Percentiles rank a stretch among this genome's conserved stretches.
These are phyloP conservation scores for Anarrhichthys ocellatus DNA, from an alignment of 2,113 vertebrate genomes.

Conservation along the genomic window DNA sequence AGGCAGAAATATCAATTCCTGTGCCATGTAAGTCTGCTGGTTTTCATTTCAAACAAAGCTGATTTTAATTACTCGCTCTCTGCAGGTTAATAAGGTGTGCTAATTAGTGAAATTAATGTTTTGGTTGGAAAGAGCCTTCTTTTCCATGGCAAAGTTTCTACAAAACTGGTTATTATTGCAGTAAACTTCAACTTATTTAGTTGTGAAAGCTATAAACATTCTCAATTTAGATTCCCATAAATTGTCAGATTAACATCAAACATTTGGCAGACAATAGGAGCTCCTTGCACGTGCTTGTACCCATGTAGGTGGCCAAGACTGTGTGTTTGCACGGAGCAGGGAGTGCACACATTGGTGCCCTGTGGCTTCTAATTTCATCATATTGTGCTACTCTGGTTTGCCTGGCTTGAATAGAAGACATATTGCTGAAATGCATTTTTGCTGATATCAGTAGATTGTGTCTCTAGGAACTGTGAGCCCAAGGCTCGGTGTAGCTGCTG, in stretches of 20 bases:
- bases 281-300: slow-evolving; percentile 9
- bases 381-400: slow-evolving; percentile 5
- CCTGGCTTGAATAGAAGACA: slow-evolving; percentile 15
- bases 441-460: slow-evolving; percentile 12
- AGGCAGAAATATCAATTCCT: slow-evolving; percentile 15
- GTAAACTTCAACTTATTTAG: neutral
- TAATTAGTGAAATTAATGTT: slow-evolving; percentile 45
- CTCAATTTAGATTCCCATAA: slow-evolving; percentile 21
- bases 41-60: slow-evolving; percentile 33
- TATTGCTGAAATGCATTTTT: slow-evolving; percentile 28
- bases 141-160: neutral
- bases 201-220: slow-evolving; percentile 17
- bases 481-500: slow-evolving; percentile 12
- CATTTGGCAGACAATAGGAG: slow-evolving; percentile 11
- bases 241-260: slow-evolving; percentile 45
- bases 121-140: slow-evolving; percentile 17
- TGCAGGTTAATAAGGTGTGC: slow-evolving; percentile 24
- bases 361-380: slow-evolving; percentile 49
- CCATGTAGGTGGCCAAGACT: slow-evolving; percentile 25
- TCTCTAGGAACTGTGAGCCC: slow-evolving; percentile 16
- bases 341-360: slow-evolving; percentile 10
- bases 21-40: slow-evolving; percentile 9
- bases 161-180: slow-evolving; percentile 17
- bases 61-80: slow-evolving; percentile 24
- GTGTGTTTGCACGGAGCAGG: slow-evolving; percentile 16